Evolutionary conservation across 1,140 invertebrate species (phyloP).

Genomic region (Spodoptera litura): DNA sequence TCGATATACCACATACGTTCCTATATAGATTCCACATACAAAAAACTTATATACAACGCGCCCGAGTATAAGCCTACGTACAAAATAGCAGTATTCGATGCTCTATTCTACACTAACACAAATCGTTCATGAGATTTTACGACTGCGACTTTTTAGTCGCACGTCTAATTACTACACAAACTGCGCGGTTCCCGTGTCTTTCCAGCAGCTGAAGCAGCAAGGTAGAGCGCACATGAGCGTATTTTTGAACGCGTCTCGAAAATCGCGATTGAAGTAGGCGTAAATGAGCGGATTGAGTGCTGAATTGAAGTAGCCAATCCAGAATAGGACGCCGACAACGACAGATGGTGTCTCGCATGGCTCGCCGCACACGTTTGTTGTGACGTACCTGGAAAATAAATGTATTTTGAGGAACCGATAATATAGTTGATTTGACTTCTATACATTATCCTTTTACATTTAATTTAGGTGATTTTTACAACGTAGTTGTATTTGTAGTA

Average conservation of each 20-base stretch:
- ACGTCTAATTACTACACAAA: slow-evolving; percentile 70
- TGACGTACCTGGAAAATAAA: slow-evolving; percentile 93
- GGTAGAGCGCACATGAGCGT: slow-evolving; percentile 94
- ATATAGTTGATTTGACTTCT: too few relatives aligned
- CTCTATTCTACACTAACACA: slow-evolving; percentile 24
- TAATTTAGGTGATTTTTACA: too few relatives aligned
- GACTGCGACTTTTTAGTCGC: slow-evolving; percentile 54
- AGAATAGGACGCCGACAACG: slow-evolving; percentile 93
- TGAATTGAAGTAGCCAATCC: slow-evolving; percentile 98
- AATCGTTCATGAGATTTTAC: slow-evolving; percentile 12
- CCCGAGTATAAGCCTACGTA: neutral
- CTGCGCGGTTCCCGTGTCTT: slow-evolving; percentile 75
- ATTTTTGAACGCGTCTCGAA: slow-evolving; percentile 98
- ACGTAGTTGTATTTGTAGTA: too few relatives aligned
- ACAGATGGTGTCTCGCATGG: slow-evolving; percentile 93
- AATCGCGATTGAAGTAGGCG: slow-evolving; percentile 99
- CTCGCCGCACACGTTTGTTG: slow-evolving; percentile 93
- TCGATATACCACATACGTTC: neutral
- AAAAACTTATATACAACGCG: neutral
- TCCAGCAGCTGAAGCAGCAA: slow-evolving; percentile 87
- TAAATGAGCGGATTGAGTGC: slow-evolving; percentile 98
- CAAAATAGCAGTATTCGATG: slow-evolving; percentile 43
- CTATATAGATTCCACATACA: slow-evolving; percentile 7
- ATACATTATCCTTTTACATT: too few relatives aligned
- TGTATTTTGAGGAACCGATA: neutral